Evolutionary conservation across 92 coral and sea anemone species (phyloP).

Genomic region (Umimayanthus chanpuru): DNA sequence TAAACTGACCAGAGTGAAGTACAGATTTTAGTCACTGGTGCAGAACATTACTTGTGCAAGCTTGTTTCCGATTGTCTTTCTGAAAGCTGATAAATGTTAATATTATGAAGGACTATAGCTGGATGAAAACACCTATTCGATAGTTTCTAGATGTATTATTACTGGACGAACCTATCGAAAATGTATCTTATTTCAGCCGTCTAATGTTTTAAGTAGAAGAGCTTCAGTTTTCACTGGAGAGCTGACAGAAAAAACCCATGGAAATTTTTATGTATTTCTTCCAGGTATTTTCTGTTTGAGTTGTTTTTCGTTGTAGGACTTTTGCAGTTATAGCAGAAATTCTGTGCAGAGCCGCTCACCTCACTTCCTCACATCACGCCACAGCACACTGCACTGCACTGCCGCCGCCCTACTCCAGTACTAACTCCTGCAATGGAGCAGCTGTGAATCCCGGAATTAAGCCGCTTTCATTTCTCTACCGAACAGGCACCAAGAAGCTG

Average conservation of each 20-base stretch:
- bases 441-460: conserved; percentile 3
- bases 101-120: not conserved
- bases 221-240: not conserved
- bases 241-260: not conserved
- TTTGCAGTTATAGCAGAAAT: not conserved
- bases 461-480: conserved; percentile 1
- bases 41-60: not conserved
- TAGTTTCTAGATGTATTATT: not conserved
- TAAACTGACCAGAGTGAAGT: not conserved
- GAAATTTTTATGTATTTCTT: not conserved
- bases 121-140: not conserved
- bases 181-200: not conserved
- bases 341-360: not conserved
- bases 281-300: not conserved
- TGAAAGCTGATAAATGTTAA: not conserved
- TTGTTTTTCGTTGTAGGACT: not conserved
- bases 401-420: not conserved
- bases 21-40: conserved; percentile 5
- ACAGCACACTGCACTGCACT: not conserved
- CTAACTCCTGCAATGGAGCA: not conserved
- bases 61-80: not conserved
- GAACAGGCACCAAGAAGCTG: conserved; percentile 33
- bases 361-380: not conserved
- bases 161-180: not conserved
- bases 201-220: not conserved